phyloP scores from a whole-genome alignment of 2,113 vertebrate species.

The Halichoeres trimaculatus region DNA sequence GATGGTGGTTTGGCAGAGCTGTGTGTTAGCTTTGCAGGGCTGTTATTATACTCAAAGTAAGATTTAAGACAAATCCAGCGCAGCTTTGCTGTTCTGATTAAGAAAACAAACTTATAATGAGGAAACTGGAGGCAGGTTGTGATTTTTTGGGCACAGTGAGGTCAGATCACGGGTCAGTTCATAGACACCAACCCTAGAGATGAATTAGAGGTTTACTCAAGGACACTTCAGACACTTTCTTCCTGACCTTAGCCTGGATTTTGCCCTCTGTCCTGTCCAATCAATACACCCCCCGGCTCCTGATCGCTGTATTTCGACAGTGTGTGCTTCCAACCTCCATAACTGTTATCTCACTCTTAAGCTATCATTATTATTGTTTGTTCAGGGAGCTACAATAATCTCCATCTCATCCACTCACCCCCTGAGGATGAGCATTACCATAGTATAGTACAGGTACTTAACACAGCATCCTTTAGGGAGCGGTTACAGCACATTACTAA shows the following conservation, averaged over 20 bases:
- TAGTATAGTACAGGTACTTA: slow-evolving; percentile 33
- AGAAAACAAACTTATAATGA: neutral
- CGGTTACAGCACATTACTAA: slow-evolving; percentile 41
- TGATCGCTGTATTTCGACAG: slow-evolving; percentile 9
- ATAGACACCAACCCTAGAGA: neutral
- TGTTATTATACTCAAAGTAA: neutral
- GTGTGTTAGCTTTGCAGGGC: neutral
- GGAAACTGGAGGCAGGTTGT: neutral
- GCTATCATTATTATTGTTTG: slow-evolving; percentile 29
- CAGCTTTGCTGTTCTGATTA: neutral
- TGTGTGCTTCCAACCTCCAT: neutral
- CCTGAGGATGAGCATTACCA: slow-evolving; percentile 40
- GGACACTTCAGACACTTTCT: neutral
- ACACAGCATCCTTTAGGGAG: slow-evolving; percentile 22
- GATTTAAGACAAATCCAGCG: neutral
- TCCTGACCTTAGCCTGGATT: neutral
- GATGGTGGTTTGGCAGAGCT: neutral
- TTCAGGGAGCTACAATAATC: slow-evolving; percentile 5
- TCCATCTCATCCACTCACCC: slow-evolving; percentile 2
- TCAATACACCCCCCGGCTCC: slow-evolving; percentile 20
- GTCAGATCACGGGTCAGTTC: neutral
- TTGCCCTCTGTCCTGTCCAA: slow-evolving; percentile 11
- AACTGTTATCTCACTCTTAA: slow-evolving; percentile 17
- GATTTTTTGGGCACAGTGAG: neutral
- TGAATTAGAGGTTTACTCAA: slow-evolving; percentile 26